Base-by-base conservation (phyloP, 2,797 vertebrate species). In the Gorsachius magnificus region DNA sequence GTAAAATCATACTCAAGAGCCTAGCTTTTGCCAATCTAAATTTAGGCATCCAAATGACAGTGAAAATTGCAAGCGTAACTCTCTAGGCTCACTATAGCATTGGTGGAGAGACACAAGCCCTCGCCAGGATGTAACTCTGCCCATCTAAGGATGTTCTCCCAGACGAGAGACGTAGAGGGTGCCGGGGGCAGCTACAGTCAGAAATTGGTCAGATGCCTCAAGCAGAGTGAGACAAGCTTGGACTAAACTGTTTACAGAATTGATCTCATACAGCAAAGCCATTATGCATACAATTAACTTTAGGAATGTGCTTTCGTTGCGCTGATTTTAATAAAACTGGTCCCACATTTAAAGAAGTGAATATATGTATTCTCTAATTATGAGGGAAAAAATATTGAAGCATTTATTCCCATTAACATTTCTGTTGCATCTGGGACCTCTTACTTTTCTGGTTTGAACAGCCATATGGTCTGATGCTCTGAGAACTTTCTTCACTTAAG, bases 241-340 rank as follows among this genome's bases (percentile, higher is more conserved):
- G 57, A 92, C 54, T 56, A 68, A 93, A 92, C 50, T 24, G 79
- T 97, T 96, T 94, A 93, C 87, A 96, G 92, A 95, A 97, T 53
- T 94, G 88, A 94, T 86, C 87, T 95, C 54, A 79, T 82, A 83
- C 48, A 96, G 87, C 89, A 94, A 91, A 96, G 92, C 87, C 79
- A 93, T 88, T 94, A 92, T 35, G 80, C 51, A 48, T 83, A 93
- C 80, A 91, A 76, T 84, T 89, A 95, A 76, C 76, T 86, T 85
- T 31, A 96, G 87, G 94, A 96, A 96, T 95, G 84, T 94, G 48
- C 63, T 83, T 86, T 84, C 26, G 65, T 83, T 83, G 72, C 1
- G 0, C 65, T 7, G 6, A 86, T 91, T 96, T 92, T 68, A 94
- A 83, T 86, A 86, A 93, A 95, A 89, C 68, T 94, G 92, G 91